Percentiles rank a stretch among this genome's conserved stretches.
Conservation (phyloP, 2,797 vertebrate genomes). For the Geotria australis region DNA sequence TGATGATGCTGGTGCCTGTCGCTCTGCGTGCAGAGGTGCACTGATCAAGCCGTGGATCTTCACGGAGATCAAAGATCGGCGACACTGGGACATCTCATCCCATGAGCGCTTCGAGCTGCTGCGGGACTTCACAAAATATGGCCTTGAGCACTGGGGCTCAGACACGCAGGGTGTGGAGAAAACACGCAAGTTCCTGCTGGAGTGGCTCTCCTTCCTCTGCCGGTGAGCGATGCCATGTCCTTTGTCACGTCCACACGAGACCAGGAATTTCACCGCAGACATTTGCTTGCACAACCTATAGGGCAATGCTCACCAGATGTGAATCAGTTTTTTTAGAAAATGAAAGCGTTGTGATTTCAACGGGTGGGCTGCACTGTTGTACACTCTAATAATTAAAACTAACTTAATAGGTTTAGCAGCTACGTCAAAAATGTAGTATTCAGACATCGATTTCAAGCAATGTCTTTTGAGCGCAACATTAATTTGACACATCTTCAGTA, state of each 20-base stretch:
- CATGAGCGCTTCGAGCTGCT: constrained; percentile 42
- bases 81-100: constrained; percentile 85
- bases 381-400: neutral
- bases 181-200: constrained; percentile 52
- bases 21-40: constrained; percentile 31
- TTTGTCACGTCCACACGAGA: too few species aligned
- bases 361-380: neutral
- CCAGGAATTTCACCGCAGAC: neutral
- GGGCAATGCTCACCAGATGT: neutral
- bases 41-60: constrained; percentile 92
- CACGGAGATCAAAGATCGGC: constrained; percentile 69
- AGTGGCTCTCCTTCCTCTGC: constrained; percentile 93
- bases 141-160: constrained; percentile 83
- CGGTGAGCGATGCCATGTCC: constrained; percentile 15
- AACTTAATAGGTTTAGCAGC: too few species aligned
- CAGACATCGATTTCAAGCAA: too few species aligned
- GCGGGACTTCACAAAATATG: constrained; percentile 37
- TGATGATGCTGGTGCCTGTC: too few species aligned
- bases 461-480: too few species aligned
- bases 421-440: too few species aligned
- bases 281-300: neutral
- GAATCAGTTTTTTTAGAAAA: neutral
- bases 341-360: neutral
- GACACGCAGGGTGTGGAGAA: constrained; percentile 76
- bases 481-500: too few species aligned